These are phyloP conservation scores for Ephestia elutella DNA, from an alignment of 1,140 invertebrate genomes.

Conservation along the genomic window DNA sequence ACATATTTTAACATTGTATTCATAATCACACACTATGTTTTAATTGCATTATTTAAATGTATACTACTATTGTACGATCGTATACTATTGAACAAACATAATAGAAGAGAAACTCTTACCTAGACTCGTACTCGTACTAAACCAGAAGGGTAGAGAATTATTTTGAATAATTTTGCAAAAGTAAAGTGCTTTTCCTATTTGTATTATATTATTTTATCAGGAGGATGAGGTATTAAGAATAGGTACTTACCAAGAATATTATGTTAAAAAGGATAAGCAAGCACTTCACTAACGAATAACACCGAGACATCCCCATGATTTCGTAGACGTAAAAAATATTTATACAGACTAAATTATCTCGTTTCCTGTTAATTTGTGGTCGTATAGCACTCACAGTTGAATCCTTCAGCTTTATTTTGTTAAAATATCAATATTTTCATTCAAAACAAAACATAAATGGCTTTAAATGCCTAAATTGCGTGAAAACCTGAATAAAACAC, in stretches of 20 bases:
- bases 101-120: too few species aligned
- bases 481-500: too few species aligned
- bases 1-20: too few species aligned
- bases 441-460: background rate
- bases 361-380: background rate
- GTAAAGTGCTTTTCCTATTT: background rate
- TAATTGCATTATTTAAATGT: too few species aligned
- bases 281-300: constrained; percentile 64
- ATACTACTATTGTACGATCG: too few species aligned
- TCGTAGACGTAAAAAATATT: background rate
- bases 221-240: background rate
- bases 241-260: constrained; percentile 58
- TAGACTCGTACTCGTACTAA: too few species aligned
- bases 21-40: too few species aligned
- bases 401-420: background rate
- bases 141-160: too few species aligned
- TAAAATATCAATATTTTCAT: background rate
- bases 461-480: too few species aligned
- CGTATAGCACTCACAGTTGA: background rate
- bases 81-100: too few species aligned
- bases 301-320: constrained; percentile 57
- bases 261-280: constrained; percentile 60
- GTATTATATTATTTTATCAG: background rate
- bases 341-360: background rate
- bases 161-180: background rate